Evolutionary conservation across 2,888 invertebrate species (phyloP), one percentile per base, ranked within the genome.

Genomic region (Thysanoteuthis rhombus): DNA sequence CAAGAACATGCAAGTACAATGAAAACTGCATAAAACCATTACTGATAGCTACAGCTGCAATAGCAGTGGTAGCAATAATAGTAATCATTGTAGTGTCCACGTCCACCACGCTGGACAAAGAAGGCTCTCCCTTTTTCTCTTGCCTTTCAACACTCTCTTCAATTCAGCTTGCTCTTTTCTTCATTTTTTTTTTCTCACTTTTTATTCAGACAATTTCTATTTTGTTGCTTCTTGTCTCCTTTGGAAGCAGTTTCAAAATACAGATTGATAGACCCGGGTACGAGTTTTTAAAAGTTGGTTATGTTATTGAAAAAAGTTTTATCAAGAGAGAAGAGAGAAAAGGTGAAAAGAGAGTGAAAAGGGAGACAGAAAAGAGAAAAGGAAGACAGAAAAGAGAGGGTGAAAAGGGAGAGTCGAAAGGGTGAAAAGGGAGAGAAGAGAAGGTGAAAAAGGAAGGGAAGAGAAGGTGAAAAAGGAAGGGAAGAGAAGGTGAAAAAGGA

Each of bases 291-390:
- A 89, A 92, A 89, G 42, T 42, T 25, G 93, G 38, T n/a, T n/a
- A 38, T 39, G 52, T 58, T 40, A 45, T n/a, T 52, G 42, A 38
- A 42, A 93, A 40, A 91, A 42, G n/a, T 42, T 16, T 12, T 42
- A 12, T 16, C 8, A 42, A 45, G 39, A 92, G 28, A 52, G 91
- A 92, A 93, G 92, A 47, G 52, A 45, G 52, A 89, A 93, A 38
- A 93, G 40, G 58, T 42, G 93, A 89, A 90, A 89, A 52, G 89
- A 93, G 32, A 90, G 89, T 36, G 92, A 58, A 42, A 45, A 40
- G 92, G 93, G 75, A 89, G 89, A 40, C n/a, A 47, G 47, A 89
- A 89, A 93, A 89, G 93, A 92, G 5, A 90, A 45, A 45, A 93
- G 39, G 47, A 93, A n/a, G 40, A 91, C 16, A 39, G 42, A 39